Percentiles rank a stretch among this genome's conserved stretches.
These are phyloP conservation scores for Antheraea assamensis DNA, from an alignment of 2,888 invertebrate species.

Conservation along the genomic window DNA sequence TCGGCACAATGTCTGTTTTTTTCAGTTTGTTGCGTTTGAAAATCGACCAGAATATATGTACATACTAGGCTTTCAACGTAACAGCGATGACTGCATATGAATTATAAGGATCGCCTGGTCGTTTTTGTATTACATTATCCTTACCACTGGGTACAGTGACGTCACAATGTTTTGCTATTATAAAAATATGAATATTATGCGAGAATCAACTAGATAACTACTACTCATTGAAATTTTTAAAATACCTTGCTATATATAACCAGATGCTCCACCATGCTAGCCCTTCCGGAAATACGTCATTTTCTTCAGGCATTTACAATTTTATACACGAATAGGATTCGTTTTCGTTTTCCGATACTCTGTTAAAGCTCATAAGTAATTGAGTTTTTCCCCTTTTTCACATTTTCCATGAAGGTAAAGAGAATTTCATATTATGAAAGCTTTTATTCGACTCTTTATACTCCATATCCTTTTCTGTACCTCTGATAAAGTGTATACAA, in stretches of 20 bases:
- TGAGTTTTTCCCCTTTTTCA: conserved; percentile 15
- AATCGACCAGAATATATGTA: not conserved
- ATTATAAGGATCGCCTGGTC: too few relatives aligned
- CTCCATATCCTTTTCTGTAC: too few relatives aligned
- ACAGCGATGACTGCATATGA: too few relatives aligned
- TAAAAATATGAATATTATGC: not conserved
- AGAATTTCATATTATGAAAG: not conserved
- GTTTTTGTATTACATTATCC: too few relatives aligned
- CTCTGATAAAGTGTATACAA: too few relatives aligned
- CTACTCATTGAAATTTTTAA: not conserved
- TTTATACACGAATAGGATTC: conserved; percentile 29
- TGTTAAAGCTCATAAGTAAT: conserved; percentile 6
- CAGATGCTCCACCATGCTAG: conserved; percentile 39
- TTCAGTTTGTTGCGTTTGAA: not conserved
- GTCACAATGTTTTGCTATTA: too few relatives aligned
- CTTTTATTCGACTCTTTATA: not conserved
- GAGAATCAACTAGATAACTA: not conserved
- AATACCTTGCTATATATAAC: conserved; percentile 23
- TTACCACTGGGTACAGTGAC: too few relatives aligned
- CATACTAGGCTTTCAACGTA: not conserved
- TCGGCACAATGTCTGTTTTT: not conserved
- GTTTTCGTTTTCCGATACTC: conserved; percentile 19
- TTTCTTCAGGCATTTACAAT: conserved; percentile 38
- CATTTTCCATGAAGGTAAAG: not conserved
- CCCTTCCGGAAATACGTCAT: conserved; percentile 35